Evolutionary conservation across 1,140 invertebrate genomes (phyloP), one percentile per base, ranked within the genome.

Genomic region (Mactra quadrangularis): DNA sequence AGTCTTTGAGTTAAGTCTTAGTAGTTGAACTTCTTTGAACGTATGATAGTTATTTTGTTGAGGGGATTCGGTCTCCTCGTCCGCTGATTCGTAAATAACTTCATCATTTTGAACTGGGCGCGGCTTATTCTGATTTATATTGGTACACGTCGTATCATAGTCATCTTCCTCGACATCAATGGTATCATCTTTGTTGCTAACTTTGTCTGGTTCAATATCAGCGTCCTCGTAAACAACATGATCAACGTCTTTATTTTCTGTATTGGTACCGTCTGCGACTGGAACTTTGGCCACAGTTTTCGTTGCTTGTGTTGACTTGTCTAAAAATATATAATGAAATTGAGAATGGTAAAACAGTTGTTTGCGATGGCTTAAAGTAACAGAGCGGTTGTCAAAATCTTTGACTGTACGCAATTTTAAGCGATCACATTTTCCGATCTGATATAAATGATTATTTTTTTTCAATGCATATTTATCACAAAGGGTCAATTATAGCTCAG

Each of bases 31-130:
- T 41, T 66, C 62, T 47, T 47, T 9, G 22, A 66, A 66, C 19
- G 62, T 66, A 29, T 66, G 41, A 27, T 66, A 66, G 27, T 66
- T 38, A 66, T 66, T 66, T 47, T 33, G 62, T 45, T 9, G 11
- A 13, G 1, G 41, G 7, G 41, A 22, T 2, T 1, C 33, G 1
- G 41, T 66, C 35, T 45, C 22, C 22, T 66, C 38, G 13, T 66
- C 29, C 17, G 62, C 29, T 4, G 31, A 62, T 13, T 62, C 31
- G n/a, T 62, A 62, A 6, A 62, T 1, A 41, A 41, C 38, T 17
- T 62, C 59, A 33, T 62, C 55, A 11, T 53, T 19, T 19, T 53
- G 52, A n/a, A 25, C 4, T 9, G 7, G 17, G 19, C 52, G 6
- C 6, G 6, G 22, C 13, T 59, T 29, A 7, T 13, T 29, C 6